A percentile compares a stretch with the other conserved stretches of the same genome.
Conservation (phyloP, 2,888 invertebrate genomes). For the Magallana nippona region DNA sequence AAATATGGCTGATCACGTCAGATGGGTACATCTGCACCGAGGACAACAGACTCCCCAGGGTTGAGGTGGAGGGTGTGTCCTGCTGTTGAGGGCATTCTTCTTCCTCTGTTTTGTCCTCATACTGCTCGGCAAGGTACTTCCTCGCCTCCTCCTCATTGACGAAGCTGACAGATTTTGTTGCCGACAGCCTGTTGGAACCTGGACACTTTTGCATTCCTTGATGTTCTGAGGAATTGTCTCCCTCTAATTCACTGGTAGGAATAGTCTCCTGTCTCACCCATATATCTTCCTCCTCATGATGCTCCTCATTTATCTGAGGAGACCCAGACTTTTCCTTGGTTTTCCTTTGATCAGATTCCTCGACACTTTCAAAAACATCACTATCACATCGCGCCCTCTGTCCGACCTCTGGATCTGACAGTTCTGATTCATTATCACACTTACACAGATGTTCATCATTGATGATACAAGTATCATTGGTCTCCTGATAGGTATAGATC, state of each 20-base stretch:
- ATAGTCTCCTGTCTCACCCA: not conserved
- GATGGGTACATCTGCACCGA: constrained; percentile 43
- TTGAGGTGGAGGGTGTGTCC: not conserved
- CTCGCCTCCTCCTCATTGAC: constrained; percentile 89
- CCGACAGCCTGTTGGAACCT: constrained; percentile 7
- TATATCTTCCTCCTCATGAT: constrained; percentile 8
- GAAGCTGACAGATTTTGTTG: constrained; percentile 78
- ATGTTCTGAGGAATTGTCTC: not conserved
- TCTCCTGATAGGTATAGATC: constrained; percentile 69
- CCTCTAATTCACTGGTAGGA: not conserved
- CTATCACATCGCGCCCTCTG: constrained; percentile 8
- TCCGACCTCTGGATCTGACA: too few species aligned
- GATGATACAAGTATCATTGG: constrained; percentile 68
- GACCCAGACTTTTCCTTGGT: not conserved
- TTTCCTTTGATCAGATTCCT: not conserved
- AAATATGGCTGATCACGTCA: constrained; percentile 42
- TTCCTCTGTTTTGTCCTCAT: constrained; percentile 57
- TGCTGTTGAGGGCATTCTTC: not conserved
- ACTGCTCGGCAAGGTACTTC: constrained; percentile 87
- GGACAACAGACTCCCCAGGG: constrained; percentile 40
- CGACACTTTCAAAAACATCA: constrained; percentile 17
- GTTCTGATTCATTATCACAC: not conserved
- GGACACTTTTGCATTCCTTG: constrained; percentile 1
- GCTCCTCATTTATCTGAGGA: not conserved
- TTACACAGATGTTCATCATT: constrained; percentile 64